Conservation (phyloP, 2,888 invertebrate species). For the Podabrus alpinus region DNA sequence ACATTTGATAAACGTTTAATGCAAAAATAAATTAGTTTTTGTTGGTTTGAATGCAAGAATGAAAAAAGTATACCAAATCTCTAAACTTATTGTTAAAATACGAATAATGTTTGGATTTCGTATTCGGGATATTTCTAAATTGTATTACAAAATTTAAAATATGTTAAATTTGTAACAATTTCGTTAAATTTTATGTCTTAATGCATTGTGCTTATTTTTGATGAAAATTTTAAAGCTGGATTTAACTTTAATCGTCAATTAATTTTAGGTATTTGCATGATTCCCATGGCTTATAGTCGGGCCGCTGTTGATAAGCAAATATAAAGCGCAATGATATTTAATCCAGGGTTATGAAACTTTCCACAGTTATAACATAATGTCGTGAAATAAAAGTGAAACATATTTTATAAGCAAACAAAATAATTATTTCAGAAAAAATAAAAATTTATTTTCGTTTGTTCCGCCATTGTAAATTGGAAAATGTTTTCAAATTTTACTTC, state of each 20-base stretch:
- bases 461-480: neutral
- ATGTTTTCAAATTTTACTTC: neutral
- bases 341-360: neutral
- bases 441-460: neutral
- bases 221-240: conserved; percentile 14
- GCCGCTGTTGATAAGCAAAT: neutral
- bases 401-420: neutral
- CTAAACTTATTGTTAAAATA: neutral
- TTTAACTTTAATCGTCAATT: conserved; percentile 17
- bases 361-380: neutral
- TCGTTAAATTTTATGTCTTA: neutral
- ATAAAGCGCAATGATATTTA: neutral
- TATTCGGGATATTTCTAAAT: neutral
- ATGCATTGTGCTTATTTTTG: neutral
- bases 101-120: neutral
- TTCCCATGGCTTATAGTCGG: conserved; percentile 2
- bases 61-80: neutral
- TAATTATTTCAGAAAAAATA: neutral
- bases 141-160: neutral
- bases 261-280: conserved; percentile 19
- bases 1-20: neutral
- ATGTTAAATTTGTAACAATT: neutral
- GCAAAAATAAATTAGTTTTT: neutral
- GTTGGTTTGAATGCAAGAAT: neutral
- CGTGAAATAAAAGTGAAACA: neutral